These are phyloP conservation scores for Euzetes globulus DNA, from an alignment of 2,888 invertebrate genomes.

Conservation along the genomic window DNA sequence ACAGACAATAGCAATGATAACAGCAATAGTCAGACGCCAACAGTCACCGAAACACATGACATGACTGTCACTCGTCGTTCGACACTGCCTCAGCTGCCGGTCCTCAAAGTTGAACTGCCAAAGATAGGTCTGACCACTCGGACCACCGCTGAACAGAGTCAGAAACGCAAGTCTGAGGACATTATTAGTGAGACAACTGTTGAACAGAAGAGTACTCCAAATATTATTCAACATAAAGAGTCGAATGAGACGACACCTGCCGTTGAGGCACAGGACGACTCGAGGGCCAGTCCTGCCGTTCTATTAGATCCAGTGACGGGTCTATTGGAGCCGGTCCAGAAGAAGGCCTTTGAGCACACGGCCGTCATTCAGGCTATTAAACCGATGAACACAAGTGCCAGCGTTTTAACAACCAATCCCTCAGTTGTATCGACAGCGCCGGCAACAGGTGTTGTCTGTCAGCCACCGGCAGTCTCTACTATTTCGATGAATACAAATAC, in stretches of 20 bases:
- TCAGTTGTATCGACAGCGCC: slow-evolving; percentile 17
- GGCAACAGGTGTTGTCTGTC: slow-evolving; percentile 5
- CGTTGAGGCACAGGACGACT: neutral
- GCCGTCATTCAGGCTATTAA: slow-evolving; percentile 17
- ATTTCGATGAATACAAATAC: neutral
- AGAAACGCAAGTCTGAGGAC: neutral
- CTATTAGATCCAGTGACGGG: slow-evolving; percentile 69
- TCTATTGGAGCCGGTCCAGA: slow-evolving; percentile 55
- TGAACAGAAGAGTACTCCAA: neutral
- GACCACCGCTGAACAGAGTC: neutral
- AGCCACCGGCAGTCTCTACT: neutral
- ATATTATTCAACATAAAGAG: neutral
- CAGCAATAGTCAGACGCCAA: neutral
- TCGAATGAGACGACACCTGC: neutral
- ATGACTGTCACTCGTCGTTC: neutral
- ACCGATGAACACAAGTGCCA: slow-evolving; percentile 3
- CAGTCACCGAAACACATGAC: neutral
- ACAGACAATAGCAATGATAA: neutral
- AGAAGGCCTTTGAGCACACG: slow-evolving; percentile 48
- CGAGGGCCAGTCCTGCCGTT: slow-evolving; percentile 52
- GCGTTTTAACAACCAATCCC: slow-evolving; percentile 22
- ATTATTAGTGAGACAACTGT: neutral
- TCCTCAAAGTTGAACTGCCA: slow-evolving; percentile 43
- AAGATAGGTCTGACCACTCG: slow-evolving; percentile 32
- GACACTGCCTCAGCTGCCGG: slow-evolving; percentile 22